Percentiles rank a stretch among this genome's conserved stretches.
Evolutionary conservation across 2,888 invertebrate species (phyloP).

Genomic region (Kryphioiulus occultus): DNA sequence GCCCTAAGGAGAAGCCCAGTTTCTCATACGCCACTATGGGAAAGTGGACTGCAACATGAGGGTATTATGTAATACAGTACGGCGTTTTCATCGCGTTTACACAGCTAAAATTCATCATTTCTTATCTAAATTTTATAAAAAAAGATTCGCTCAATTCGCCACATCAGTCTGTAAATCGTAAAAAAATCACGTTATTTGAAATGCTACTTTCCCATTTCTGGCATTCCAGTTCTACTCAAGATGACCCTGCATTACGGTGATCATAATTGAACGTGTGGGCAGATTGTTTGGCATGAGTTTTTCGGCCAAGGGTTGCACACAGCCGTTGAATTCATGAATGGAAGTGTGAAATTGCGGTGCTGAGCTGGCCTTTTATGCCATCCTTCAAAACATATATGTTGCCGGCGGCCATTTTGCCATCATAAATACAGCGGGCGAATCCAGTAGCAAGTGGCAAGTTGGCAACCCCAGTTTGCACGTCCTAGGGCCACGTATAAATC

Average conservation of each 20-base stretch:
- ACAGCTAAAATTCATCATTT: too few relatives aligned
- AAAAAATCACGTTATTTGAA: too few relatives aligned
- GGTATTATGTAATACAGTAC: too few relatives aligned
- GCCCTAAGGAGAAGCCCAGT: too few relatives aligned
- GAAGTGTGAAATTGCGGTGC: slow-evolving; percentile 29
- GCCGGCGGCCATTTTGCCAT: slow-evolving; percentile 18
- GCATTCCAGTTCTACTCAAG: too few relatives aligned
- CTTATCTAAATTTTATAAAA: too few relatives aligned
- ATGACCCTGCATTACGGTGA: background rate
- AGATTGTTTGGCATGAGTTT: background rate
- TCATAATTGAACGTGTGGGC: background rate
- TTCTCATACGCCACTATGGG: too few relatives aligned
- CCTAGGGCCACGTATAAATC: slow-evolving; percentile 48
- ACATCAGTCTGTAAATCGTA: too few relatives aligned
- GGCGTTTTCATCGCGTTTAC: too few relatives aligned
- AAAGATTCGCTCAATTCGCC: too few relatives aligned
- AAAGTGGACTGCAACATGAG: too few relatives aligned
- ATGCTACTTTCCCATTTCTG: too few relatives aligned
- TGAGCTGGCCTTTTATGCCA: background rate
- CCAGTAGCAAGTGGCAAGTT: background rate
- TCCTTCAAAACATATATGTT: background rate
- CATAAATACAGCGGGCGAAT: background rate
- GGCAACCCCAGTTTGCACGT: background rate
- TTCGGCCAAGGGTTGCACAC: background rate
- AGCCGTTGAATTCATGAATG: slow-evolving; percentile 24